A percentile compares a stretch with the other conserved stretches of the same genome.
Conservation (phyloP, 53 echinoderm and acorn worm species). For the Paracentrotus lividus region DNA sequence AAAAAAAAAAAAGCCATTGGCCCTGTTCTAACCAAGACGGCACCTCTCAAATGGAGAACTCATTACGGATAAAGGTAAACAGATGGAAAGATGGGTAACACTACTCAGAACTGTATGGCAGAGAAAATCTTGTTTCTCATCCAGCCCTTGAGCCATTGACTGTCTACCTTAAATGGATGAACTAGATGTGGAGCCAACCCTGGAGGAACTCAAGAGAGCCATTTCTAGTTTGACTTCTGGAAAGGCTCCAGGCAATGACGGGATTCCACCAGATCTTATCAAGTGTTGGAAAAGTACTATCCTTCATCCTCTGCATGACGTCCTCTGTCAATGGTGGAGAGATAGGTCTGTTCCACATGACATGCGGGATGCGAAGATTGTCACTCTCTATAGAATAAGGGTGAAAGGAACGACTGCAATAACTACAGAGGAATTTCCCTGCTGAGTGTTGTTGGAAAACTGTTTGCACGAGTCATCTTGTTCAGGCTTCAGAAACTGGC, state of each 20-base stretch:
- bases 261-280: constrained; percentile 36
- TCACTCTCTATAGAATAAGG: constrained; percentile 62
- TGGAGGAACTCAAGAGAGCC: constrained; percentile 55
- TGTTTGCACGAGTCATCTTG: neutral
- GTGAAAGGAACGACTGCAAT: neutral
- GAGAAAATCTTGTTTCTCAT: neutral
- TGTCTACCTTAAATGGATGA: constrained; percentile 55
- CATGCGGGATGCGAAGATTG: constrained; percentile 54
- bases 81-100: constrained; percentile 78
- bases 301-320: neutral
- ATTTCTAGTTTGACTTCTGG: neutral
- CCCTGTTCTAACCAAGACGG: constrained; percentile 40
- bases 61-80: constrained; percentile 44
- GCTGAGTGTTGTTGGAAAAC: neutral
- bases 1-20: constrained; percentile 56
- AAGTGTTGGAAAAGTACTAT: neutral
- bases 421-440: neutral
- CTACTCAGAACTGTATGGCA: constrained; percentile 48
- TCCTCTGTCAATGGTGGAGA: constrained; percentile 47
- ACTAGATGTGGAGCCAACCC: constrained; percentile 24
- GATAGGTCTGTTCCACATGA: neutral
- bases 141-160: constrained; percentile 32
- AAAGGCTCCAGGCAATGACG: constrained; percentile 54
- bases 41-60: constrained; percentile 31
- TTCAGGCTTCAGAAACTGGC: neutral